Evolutionary conservation across 2,888 invertebrate genomes (phyloP).

Genomic region (Automeris io): DNA sequence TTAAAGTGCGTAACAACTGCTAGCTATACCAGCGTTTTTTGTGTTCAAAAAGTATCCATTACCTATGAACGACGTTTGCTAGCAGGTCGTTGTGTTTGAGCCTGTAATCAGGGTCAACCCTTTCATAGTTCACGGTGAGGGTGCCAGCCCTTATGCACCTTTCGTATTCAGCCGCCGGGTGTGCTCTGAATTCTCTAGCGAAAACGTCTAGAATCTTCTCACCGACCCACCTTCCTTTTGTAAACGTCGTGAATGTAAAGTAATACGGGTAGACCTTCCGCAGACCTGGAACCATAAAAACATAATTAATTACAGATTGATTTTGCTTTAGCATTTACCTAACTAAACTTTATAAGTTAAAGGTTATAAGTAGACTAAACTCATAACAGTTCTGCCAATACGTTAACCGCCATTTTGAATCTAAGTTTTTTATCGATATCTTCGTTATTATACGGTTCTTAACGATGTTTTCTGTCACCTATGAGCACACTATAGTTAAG

Average conservation of each 20-base stretch:
- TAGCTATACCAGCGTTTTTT: slow-evolving; percentile 3
- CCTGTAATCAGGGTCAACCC: slow-evolving; percentile 93
- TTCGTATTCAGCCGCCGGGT: slow-evolving; percentile 94
- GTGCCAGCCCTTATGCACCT: slow-evolving; percentile 94
- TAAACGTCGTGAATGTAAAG: slow-evolving; percentile 97
- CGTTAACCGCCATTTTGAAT: no score
- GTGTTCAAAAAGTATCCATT: slow-evolving; percentile 20
- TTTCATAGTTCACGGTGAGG: slow-evolving; percentile 94
- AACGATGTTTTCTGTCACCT: no score
- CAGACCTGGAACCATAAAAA: slow-evolving; percentile 80
- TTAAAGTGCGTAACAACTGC: slow-evolving; percentile 20
- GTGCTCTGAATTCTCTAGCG: slow-evolving; percentile 94
- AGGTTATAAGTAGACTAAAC: no score
- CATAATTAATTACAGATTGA: no score
- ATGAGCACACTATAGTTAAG: no score
- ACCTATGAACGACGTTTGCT: slow-evolving; percentile 97
- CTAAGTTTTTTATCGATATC: no score
- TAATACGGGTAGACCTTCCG: slow-evolving; percentile 98
- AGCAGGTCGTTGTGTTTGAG: slow-evolving; percentile 95
- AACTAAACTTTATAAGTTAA: no score
- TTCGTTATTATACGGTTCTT: no score
- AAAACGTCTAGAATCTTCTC: slow-evolving; percentile 95
- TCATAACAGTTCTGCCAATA: no score
- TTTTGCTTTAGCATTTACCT: no score
- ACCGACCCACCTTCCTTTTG: slow-evolving; percentile 97